Base-by-base conservation (phyloP, 1,140 invertebrate genomes). In the Pseudomyrmex concolor region DNA sequence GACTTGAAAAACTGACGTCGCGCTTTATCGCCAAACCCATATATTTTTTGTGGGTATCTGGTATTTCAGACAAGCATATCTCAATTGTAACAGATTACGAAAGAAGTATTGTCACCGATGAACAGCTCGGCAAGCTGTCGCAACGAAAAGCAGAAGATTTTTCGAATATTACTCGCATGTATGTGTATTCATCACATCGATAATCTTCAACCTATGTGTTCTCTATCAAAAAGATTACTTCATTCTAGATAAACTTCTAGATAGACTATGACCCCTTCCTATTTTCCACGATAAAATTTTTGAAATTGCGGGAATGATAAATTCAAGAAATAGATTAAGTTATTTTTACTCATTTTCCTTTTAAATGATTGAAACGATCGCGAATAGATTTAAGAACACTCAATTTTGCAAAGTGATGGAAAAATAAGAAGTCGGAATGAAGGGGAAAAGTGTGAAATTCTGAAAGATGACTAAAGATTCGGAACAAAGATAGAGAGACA, bases 1-100 rank as follows among this genome's bases (percentile, higher is more conserved):
- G 25, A 7, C 34, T 71, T 82, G 86, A 85, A 86, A 87, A 87
- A 87, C 87, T 51, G 85, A 67, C 85, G 60, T 55, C 5, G 17
- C 43, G 22, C 48, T 45, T 84, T 85, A 85, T 86, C 82, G 62
- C 0, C 66, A 15, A 22, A 25, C 43, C 45, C 81, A 17, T 25
- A 57, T 54, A 12, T 22, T 60, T 25, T 43, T 84, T 78, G 80
- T 83, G 45, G 48, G 7, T 59, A 67, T 51, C 45, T 50, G 10
- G 78, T 87, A 72, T 74, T 80, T n/a, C 19, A 43, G 3, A 34
- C 55, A 19, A 55, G 66, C 81, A 34, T 59, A 60, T 54, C 9
- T 22, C 34, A 67, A 82, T 86, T 68, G 55, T 34, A 19, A 50
- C 43, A 80, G 67, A 66, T 78, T 45, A 13, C 34, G 59, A 59